phyloP scores from a whole-genome alignment of 1,140 invertebrate species.

The Conopomorpha cramerella region DNA sequence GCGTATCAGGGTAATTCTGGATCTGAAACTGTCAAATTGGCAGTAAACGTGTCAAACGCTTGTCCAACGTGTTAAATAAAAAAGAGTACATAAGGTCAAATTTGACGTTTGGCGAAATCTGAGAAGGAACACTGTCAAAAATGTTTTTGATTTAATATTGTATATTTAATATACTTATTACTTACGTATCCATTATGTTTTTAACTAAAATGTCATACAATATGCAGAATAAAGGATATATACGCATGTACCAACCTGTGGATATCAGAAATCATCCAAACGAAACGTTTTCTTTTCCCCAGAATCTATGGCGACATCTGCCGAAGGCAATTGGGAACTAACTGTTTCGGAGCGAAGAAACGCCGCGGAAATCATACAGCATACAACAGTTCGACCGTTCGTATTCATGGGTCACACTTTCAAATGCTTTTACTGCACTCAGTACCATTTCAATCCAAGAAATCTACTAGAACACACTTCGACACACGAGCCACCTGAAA shows the following conservation, averaged over 20 bases:
- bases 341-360: constrained; percentile 30
- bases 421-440: constrained; percentile 35
- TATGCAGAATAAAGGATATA: background rate
- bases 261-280: too few relatives aligned
- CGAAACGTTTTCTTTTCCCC: background rate
- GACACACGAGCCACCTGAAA: constrained; percentile 14
- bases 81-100: too few relatives aligned
- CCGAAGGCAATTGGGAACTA: constrained; percentile 23
- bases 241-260: background rate
- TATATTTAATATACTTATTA: constrained; percentile 5
- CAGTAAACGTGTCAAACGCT: too few relatives aligned
- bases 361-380: constrained; percentile 20
- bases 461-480: constrained; percentile 17
- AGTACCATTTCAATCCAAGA: constrained; percentile 23
- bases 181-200: background rate
- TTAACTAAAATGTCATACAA: background rate
- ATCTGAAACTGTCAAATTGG: too few relatives aligned
- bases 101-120: too few relatives aligned
- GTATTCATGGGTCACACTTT: constrained; percentile 29
- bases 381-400: constrained; percentile 24
- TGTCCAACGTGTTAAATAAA: too few relatives aligned
- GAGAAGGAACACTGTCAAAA: constrained; percentile 28
- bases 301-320: background rate
- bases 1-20: too few relatives aligned
- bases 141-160: constrained; percentile 17